These are phyloP conservation scores for Megaustenia siamemsis DNA, from an alignment of 2,888 invertebrate species.

Conservation along the genomic window DNA sequence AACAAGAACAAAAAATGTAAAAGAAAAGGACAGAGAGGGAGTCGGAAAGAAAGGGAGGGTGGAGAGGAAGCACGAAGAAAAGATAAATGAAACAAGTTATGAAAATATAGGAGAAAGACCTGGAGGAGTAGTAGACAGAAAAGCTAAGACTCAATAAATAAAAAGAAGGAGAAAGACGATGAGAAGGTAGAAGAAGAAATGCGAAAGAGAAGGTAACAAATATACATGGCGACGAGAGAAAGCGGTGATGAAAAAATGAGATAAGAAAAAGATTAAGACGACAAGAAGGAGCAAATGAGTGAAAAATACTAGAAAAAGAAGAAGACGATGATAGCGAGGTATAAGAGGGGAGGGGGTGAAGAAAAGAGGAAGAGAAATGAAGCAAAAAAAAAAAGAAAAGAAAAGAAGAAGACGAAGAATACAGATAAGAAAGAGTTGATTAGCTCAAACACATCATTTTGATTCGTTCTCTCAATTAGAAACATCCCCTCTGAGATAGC, in stretches of 20 bases:
- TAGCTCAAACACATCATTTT: background rate
- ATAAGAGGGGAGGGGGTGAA: background rate
- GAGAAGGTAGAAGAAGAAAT: conserved; percentile 4
- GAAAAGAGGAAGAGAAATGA: background rate
- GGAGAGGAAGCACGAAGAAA: conserved; percentile 9
- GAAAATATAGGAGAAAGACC: conserved; percentile 21
- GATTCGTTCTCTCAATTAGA: too few species aligned
- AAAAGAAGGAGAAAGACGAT: too few species aligned
- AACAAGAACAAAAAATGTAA: background rate
- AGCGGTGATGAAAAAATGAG: background rate
- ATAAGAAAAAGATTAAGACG: too few species aligned
- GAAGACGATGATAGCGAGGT: background rate
- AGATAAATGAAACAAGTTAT: background rate
- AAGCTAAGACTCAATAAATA: background rate
- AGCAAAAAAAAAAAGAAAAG: too few species aligned
- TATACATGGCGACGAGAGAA: background rate
- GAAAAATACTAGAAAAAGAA: background rate
- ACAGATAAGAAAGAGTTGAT: too few species aligned
- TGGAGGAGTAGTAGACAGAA: too few species aligned
- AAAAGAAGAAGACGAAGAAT: too few species aligned
- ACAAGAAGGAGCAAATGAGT: background rate
- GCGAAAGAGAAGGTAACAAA: background rate
- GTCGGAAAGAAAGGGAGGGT: background rate
- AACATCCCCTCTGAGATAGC: too few species aligned
- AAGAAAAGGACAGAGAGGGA: background rate